Conservation (phyloP, 2,113 vertebrate species). For the Hippoglossus stenolepis region DNA sequence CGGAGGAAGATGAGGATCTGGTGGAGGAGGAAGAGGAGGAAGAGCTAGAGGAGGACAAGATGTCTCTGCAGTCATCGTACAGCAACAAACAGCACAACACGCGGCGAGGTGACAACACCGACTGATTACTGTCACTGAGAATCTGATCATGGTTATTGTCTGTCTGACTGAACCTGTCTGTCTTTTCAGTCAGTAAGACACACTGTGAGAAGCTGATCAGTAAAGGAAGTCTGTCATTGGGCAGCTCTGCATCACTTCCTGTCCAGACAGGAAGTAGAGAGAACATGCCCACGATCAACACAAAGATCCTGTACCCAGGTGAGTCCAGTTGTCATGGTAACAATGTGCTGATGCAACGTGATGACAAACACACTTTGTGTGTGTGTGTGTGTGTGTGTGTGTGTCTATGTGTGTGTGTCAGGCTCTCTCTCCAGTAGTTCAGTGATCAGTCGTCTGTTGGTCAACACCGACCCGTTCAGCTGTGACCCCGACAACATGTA, state of each 20-base stretch:
- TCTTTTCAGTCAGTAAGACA: conserved; percentile 84
- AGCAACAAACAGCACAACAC: conserved; percentile 79
- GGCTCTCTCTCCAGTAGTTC: conserved; percentile 91
- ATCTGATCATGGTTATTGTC: background rate
- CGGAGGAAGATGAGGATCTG: conserved; percentile 79
- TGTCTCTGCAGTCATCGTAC: conserved; percentile 81
- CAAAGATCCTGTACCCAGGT: conserved; percentile 94
- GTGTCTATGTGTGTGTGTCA: conserved; percentile 47
- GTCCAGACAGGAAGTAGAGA: conserved; percentile 89
- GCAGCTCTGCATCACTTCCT: conserved; percentile 92
- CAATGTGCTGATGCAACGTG: background rate
- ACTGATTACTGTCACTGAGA: background rate
- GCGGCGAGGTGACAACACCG: conserved; percentile 83
- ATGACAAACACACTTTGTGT: background rate
- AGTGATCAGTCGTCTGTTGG: conserved; percentile 92
- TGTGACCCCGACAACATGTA: conserved; percentile 94
- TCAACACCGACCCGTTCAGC: conserved; percentile 92
- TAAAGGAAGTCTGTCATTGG: conserved; percentile 87
- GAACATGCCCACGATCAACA: conserved; percentile 89
- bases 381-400: background rate
- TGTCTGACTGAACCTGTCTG: conserved; percentile 10
- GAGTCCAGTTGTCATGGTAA: conserved; percentile 47
- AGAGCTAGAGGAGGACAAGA: conserved; percentile 80
- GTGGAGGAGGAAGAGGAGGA: conserved; percentile 75
- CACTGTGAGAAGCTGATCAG: conserved; percentile 92